A percentile compares a stretch with the other conserved stretches of the same genome.
Evolutionary conservation across 2,888 invertebrate species (phyloP).

Genomic region (Tenthredo notha): DNA sequence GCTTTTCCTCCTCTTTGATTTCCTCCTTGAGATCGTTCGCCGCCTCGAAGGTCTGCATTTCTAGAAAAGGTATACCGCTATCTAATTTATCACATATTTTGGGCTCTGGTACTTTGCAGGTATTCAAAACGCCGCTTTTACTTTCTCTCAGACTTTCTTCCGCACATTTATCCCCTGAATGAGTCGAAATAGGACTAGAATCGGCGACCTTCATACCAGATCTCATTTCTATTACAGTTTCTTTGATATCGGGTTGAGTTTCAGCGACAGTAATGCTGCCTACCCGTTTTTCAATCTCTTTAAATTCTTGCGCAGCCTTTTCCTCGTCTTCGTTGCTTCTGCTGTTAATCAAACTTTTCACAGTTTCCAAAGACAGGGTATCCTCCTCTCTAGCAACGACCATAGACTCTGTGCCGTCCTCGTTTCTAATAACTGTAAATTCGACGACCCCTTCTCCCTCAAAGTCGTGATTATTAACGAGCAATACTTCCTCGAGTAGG

Average conservation of each 20-base stretch:
- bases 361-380: conserved; percentile 38
- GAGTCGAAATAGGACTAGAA: too few species aligned
- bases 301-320: conserved; percentile 16
- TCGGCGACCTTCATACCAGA: not conserved
- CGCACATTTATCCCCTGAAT: not conserved
- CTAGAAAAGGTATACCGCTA: conserved; percentile 22
- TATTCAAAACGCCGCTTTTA: not conserved
- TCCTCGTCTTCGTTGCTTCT: not conserved
- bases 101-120: not conserved
- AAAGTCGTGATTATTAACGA: conserved; percentile 64
- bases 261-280: conserved; percentile 55
- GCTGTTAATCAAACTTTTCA: conserved; percentile 37
- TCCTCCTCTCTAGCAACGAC: conserved; percentile 63
- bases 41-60: conserved; percentile 4
- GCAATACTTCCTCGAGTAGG: conserved; percentile 68
- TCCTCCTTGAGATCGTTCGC: not conserved
- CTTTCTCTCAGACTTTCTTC: not conserved
- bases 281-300: conserved; percentile 53
- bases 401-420: conserved; percentile 68
- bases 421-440: conserved; percentile 71
- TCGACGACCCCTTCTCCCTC: conserved; percentile 68
- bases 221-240: not conserved
- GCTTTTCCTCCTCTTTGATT: not conserved
- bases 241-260: conserved; percentile 12
- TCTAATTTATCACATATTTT: conserved; percentile 22